Conservation (phyloP, 2,113 vertebrate species). For the Carassius gibelio region DNA sequence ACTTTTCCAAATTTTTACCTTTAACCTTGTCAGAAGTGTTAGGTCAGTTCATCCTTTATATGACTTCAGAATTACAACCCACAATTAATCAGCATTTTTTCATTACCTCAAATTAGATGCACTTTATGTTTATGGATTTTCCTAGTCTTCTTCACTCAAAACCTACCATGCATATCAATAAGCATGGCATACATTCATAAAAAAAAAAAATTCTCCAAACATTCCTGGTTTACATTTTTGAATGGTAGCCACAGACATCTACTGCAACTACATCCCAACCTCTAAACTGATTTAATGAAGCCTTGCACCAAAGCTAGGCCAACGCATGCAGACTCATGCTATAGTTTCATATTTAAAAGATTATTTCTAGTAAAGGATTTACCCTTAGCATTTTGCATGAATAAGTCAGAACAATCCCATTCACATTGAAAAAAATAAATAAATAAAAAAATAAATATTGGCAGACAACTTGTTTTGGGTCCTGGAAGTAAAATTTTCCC, state of each 20-base stretch:
- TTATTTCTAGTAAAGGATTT: too few species aligned
- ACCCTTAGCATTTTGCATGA: too few species aligned
- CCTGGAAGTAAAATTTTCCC: not conserved
- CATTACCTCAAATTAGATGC: conserved; percentile 59
- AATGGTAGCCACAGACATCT: not conserved
- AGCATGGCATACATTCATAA: not conserved
- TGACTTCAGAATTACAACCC: not conserved
- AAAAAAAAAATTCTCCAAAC: not conserved
- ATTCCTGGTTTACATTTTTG: not conserved
- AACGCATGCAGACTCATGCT: not conserved
- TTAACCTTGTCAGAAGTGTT: not conserved
- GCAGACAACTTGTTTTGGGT: too few species aligned
- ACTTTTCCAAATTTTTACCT: not conserved
- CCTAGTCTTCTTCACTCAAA: conserved; percentile 9
- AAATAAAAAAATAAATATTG: too few species aligned
- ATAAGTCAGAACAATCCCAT: not conserved
- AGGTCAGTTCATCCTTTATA: not conserved
- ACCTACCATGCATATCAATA: not conserved
- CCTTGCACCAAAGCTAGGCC: not conserved
- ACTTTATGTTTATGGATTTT: conserved; percentile 67
- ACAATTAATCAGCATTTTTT: not conserved
- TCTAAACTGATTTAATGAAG: not conserved
- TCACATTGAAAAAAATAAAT: not conserved
- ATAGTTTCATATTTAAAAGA: not conserved
- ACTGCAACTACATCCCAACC: not conserved